Evolutionary conservation across 1,140 invertebrate genomes (phyloP).

Genomic region (Panulirus ornatus): DNA sequence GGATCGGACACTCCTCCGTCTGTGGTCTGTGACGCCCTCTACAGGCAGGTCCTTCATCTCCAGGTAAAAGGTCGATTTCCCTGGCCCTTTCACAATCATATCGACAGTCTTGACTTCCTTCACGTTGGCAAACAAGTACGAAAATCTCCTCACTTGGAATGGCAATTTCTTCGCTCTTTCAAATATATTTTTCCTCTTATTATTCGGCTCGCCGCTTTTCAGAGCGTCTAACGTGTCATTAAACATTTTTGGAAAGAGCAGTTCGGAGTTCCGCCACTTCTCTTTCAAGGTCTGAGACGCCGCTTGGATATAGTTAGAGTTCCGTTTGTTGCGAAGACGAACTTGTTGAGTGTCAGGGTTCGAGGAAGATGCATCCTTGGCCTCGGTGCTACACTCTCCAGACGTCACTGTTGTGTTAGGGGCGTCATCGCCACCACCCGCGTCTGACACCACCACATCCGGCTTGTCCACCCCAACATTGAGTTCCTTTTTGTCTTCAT

Average conservation of each 20-base stretch:
- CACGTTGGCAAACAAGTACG: conserved; percentile 27
- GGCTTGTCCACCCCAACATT: not conserved
- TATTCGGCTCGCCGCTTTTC: not conserved
- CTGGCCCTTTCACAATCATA: not conserved
- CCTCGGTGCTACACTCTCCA: not conserved
- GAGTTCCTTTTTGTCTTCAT: not conserved
- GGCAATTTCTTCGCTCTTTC: conserved; percentile 29
- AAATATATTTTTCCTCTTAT: conserved; percentile 24
- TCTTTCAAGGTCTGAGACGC: conserved; percentile 4
- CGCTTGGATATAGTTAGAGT: not conserved
- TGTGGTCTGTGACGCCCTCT: not conserved
- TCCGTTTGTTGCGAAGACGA: not conserved
- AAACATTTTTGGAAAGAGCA: conserved; percentile 28
- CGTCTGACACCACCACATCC: not conserved
- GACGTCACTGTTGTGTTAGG: not conserved
- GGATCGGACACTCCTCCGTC: not conserved
- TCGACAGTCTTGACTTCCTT: not conserved
- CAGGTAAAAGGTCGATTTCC: conserved; percentile 12
- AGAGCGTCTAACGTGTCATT: not conserved
- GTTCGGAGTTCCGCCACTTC: conserved; percentile 46
- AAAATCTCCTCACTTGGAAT: conserved; percentile 24
- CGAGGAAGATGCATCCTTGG: not conserved
- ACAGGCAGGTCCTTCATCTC: not conserved
- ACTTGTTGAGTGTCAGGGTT: not conserved
- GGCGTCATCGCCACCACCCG: not conserved